Conservation (phyloP, 2,797 vertebrate species). For the Cyclura pinguis region DNA sequence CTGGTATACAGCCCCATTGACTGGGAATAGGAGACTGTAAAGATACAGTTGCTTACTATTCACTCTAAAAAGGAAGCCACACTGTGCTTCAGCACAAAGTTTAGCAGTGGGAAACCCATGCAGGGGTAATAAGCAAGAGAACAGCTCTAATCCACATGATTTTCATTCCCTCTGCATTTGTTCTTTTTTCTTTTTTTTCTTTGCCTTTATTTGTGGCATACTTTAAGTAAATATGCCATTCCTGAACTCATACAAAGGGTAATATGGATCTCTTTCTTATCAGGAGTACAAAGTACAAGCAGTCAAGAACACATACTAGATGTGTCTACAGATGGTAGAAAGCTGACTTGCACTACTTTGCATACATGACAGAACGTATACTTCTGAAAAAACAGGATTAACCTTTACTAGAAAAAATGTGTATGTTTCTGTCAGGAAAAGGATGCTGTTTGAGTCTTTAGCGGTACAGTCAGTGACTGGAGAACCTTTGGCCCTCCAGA, state of each 20-base stretch:
- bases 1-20: background rate
- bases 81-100: background rate
- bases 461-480: background rate
- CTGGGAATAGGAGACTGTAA: background rate
- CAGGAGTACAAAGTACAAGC: background rate
- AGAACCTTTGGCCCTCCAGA: no score
- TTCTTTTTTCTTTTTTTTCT: background rate
- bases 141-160: background rate
- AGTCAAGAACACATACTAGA: background rate
- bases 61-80: background rate
- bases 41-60: background rate
- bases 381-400: background rate
- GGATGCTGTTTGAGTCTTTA: background rate
- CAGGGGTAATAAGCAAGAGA: background rate
- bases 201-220: slow-evolving; percentile 1
- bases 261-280: background rate
- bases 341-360: no score
- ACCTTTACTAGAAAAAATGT: background rate
- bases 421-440: background rate
- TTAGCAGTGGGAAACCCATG: background rate
- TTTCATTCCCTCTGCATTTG: background rate
- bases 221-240: background rate
- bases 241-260: background rate
- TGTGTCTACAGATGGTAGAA: no score
- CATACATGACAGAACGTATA: background rate